Conservation (phyloP, 2,113 vertebrate genomes). For the Ochotona princeps region DNA sequence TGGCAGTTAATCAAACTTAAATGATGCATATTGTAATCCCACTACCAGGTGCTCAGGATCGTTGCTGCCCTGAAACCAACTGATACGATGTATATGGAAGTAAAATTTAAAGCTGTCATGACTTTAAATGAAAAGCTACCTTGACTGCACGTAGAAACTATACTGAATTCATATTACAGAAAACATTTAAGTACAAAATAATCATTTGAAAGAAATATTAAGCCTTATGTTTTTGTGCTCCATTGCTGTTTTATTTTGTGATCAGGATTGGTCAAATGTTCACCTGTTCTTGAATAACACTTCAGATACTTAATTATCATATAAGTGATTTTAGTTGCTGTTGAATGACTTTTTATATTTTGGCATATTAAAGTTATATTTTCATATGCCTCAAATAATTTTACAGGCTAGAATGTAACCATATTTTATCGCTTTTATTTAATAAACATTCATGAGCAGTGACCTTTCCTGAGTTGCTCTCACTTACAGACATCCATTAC, state of each 20-base stretch:
- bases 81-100: not conserved
- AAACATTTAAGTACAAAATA: not conserved
- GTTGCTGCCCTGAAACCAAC: not conserved
- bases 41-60: not conserved
- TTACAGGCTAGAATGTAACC: not conserved
- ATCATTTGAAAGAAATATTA: not conserved
- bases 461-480: not conserved
- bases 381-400: not conserved
- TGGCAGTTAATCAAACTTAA: conserved; percentile 50
- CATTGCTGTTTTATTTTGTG: not conserved
- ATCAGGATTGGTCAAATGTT: not conserved
- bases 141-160: not conserved
- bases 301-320: not conserved
- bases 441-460: not conserved
- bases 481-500: not conserved
- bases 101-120: not conserved
- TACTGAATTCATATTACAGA: not conserved
- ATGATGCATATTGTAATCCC: conserved; percentile 38
- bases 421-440: not conserved
- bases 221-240: not conserved
- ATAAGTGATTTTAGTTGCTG: not conserved
- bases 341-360: not conserved
- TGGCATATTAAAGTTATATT: not conserved
- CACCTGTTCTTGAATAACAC: not conserved
- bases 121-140: not conserved